Conservation (phyloP, 2,113 vertebrate genomes). For the Platycercus adscitus region DNA sequence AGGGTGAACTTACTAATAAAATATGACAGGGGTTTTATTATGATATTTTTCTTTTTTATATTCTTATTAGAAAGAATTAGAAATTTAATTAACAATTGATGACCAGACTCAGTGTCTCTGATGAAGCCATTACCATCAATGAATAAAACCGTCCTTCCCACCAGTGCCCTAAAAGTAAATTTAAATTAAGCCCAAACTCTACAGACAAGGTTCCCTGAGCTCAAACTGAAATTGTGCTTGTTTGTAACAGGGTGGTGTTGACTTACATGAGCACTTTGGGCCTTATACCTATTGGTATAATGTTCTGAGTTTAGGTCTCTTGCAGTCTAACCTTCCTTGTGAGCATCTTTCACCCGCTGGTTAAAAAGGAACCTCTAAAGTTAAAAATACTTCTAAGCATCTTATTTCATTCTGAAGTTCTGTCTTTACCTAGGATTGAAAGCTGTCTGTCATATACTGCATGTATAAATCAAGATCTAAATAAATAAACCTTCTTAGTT, state of each 20-base stretch:
- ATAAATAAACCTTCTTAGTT: not conserved
- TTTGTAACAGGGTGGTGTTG: not conserved
- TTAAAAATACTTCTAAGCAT: not conserved
- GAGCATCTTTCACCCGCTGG: not conserved
- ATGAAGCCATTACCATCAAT: not conserved
- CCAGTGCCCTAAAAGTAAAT: not conserved
- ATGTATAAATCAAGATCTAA: not conserved
- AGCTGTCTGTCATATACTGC: not conserved
- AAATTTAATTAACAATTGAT: constrained; percentile 45
- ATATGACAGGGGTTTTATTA: not conserved
- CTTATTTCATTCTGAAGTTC: not conserved
- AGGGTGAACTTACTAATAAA: constrained; percentile 33
- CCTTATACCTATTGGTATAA: not conserved
- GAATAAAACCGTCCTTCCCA: not conserved
- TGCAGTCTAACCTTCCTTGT: not conserved
- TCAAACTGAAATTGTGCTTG: not conserved
- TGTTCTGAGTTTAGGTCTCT: not conserved
- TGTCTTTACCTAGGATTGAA: not conserved
- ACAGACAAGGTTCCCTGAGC: not conserved
- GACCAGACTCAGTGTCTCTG: not conserved
- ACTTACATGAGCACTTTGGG: not conserved
- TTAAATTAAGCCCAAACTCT: not conserved
- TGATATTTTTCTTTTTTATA: constrained; percentile 21
- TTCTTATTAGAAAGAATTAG: constrained; percentile 40
- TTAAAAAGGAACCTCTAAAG: not conserved